Evolutionary conservation across 2,797 vertebrate species (phyloP).

Genomic region (Cirrhinus mrigala): DNA sequence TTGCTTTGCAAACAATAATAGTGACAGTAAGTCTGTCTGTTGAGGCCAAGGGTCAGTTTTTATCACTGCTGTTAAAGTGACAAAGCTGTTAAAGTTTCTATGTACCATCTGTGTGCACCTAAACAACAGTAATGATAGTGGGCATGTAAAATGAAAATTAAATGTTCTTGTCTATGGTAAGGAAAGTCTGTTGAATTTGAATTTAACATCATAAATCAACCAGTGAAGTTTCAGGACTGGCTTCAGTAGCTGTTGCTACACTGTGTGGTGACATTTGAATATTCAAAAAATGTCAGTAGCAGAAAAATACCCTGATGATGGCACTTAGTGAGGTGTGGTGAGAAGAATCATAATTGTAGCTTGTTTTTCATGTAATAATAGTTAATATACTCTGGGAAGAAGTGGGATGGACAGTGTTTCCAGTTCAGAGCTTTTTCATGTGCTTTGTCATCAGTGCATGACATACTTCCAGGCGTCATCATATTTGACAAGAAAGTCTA

Average conservation of each 20-base stretch:
- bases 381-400: conserved; percentile 34
- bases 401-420: not conserved
- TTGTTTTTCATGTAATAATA: conserved; percentile 51
- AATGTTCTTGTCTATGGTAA: not conserved
- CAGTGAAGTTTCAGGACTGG: not conserved
- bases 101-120: not conserved
- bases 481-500: not conserved
- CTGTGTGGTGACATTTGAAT: not conserved
- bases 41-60: not conserved
- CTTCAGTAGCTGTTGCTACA: not conserved
- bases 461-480: not conserved
- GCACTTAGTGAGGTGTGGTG: conserved; percentile 60
- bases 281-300: not conserved
- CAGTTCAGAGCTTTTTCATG: not conserved
- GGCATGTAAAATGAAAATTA: not conserved
- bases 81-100: not conserved
- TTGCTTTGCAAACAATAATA: conserved; percentile 25
- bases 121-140: not conserved
- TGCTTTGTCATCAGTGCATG: not conserved
- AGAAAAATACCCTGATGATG: not conserved
- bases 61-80: not conserved
- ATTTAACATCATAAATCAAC: not conserved
- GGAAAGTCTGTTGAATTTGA: not conserved
- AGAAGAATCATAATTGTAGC: not conserved
- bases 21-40: not conserved